Base-by-base conservation (phyloP, 2,797 vertebrate genomes). In the Pseudochirops cupreus region DNA sequence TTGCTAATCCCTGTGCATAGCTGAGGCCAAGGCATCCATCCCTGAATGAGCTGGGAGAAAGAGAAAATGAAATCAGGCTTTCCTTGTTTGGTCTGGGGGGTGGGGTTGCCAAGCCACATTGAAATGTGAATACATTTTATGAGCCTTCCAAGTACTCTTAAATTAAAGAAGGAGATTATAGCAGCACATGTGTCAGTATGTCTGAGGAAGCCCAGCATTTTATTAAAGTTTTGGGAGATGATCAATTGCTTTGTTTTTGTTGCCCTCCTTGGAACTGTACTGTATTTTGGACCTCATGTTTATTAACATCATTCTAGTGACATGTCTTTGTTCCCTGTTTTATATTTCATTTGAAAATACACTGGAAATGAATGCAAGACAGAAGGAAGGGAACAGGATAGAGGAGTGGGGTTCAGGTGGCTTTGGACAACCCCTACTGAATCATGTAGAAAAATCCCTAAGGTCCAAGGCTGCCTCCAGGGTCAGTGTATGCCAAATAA, bases 41-140 rank as follows among this genome's bases (percentile, higher is more conserved):
- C 90, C 90, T 91, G 90, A 91, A 55, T 55, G 50, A 91, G 90
- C 50, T 52, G 29, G 90, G 16, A 91, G 90, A 91, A 55, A 91
- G 90, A 55, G 29, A 82, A 91, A 91, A 52, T 91, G 90, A 91
- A 52, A 91, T 52, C 50, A 54, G 50, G 28, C 53, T 54, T 90
- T 90, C 11, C 53, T 90, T 90, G 89, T 54, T 52, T 82, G 39
- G 74, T 24, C 74, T 82, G 7, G 74, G 28, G 39, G 21, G 62
- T 67, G 39, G 21, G 39, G 21, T 39, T 82, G 74, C 74, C 74
- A 24, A 39, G 21, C 3, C 39, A 82, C 39, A 82, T 46, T 82
- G n/a, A 82, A 82, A 82, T 46, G 74, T 82, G 39, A 82, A 82
- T 46, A 24, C 9, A 46, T 82, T 82, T 82, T 82, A 46, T 46